Base-by-base conservation (phyloP, 2,113 vertebrate genomes). In the Herpetotheres cachinnans region DNA sequence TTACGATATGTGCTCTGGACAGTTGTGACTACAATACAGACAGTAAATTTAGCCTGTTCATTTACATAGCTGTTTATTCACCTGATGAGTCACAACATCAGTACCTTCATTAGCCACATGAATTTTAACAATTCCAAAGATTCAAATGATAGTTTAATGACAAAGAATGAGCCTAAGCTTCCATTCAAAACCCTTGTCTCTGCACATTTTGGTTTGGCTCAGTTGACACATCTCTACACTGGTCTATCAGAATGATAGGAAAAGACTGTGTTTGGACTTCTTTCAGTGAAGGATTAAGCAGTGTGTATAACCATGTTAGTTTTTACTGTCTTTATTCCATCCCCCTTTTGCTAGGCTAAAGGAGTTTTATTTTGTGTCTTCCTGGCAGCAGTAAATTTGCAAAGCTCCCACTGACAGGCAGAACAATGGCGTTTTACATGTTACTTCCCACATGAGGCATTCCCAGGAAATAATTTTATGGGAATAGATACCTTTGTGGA, bases 401-500 rank as follows among this genome's bases (percentile, higher is more conserved):
- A 74, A 77, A 94, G 63, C 27, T 94, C 59, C 66, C 40, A 65
- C 18, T 70, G 76, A 70, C 71, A 89, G 76, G 46, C 61, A 83
- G 40, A 95, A 94, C 59, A 81, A 86, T 81, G n/a, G 15, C 46
- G 70, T 91, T 90, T 86, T 78, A 71, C n/a, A 25, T 40, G 32
- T 52, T 84, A 34, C 32, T 95, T 94, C 67, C 63, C 69, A 93
- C 34, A 46, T 15, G 26, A 72, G 70, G 89, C 73, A 92, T 95
- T 97, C 83, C 73, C 81, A 82, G 86, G 83, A 87, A 95, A 89
- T 93, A 91, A 94, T 69, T 89, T 61, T 27, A 93, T 69, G n/a
- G 73, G 62, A 95, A 94, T 25, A 70, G 56, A 61, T 58, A 86
- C 34, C 65, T 92, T 72, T 85, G 46, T 95, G 83, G 61, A 87